phyloP scores from a whole-genome alignment of 2,113 vertebrate species.

The Syrrhaptes paradoxus region DNA sequence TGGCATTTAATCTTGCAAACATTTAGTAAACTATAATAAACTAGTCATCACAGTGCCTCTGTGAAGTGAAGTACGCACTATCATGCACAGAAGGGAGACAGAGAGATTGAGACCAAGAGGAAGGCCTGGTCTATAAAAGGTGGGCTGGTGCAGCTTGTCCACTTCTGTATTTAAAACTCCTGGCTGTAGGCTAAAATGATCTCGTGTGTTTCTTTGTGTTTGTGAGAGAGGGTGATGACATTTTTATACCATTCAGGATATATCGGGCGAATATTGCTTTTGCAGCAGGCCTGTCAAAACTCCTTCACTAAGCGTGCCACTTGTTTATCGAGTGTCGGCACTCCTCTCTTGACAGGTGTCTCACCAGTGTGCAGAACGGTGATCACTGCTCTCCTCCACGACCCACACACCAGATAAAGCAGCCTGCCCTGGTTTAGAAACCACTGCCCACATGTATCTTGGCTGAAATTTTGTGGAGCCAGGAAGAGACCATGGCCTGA shows the following conservation, averaged over 20 bases:
- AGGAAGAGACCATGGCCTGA: neutral
- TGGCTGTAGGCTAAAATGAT: neutral
- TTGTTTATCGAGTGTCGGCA: neutral
- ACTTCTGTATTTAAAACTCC: neutral
- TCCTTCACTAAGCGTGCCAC: neutral
- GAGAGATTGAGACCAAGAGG: neutral
- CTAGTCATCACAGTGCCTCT: rapidly evolving
- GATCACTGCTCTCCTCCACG: rapidly evolving
- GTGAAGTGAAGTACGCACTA: neutral
- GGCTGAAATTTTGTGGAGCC: neutral
- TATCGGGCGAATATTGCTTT: neutral
- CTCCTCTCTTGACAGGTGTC: neutral
- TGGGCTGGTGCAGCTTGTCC: neutral
- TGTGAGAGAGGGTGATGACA: neutral
- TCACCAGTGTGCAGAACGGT: neutral
- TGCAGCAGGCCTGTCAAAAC: neutral
- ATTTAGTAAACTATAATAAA: neutral
- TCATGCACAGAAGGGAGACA: neutral
- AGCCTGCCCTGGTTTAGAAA: neutral
- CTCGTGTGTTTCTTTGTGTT: neutral
- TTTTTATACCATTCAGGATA: neutral
- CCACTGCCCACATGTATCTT: neutral
- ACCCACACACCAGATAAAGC: neutral
- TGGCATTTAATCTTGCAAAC: neutral
- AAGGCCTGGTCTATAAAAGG: neutral